phyloP scores from a whole-genome alignment of 1,140 invertebrate species.

The Drosophila subpulchrella region DNA sequence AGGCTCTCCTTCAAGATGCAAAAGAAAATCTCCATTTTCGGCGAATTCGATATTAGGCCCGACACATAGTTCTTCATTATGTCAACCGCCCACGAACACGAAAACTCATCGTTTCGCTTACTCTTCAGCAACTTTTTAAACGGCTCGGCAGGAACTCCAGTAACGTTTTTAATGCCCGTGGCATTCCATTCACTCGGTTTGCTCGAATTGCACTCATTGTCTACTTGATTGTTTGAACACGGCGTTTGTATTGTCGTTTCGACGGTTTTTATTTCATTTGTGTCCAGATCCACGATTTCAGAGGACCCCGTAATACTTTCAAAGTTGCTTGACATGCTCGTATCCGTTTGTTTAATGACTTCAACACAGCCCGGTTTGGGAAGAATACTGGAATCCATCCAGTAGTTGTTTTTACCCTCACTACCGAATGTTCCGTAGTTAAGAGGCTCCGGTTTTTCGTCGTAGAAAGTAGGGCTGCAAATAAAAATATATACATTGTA shows the following conservation, averaged over 20 bases:
- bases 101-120: constrained; percentile 89
- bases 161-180: constrained; percentile 36
- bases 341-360: constrained; percentile 59
- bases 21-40: constrained; percentile 98
- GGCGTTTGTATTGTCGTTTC: constrained; percentile 81
- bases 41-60: constrained; percentile 96
- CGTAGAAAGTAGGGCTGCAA: constrained; percentile 32
- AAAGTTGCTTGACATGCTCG: constrained; percentile 59
- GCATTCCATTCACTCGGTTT: constrained; percentile 35
- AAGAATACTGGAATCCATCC: constrained; percentile 68
- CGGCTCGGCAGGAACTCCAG: constrained; percentile 33
- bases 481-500: not conserved
- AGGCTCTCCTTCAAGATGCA: constrained; percentile 96
- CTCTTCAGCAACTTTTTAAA: constrained; percentile 65
- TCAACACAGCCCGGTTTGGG: constrained; percentile 73
- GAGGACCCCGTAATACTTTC: constrained; percentile 76
- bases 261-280: constrained; percentile 87
- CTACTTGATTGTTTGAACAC: constrained; percentile 41
- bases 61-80: constrained; percentile 94
- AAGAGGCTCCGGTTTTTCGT: constrained; percentile 63
- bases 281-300: constrained; percentile 87
- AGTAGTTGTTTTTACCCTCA: constrained; percentile 65
- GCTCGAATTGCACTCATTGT: constrained; percentile 13
- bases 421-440: constrained; percentile 40
- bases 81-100: constrained; percentile 94